Evolutionary conservation across 2,888 invertebrate species (phyloP).

Genomic region (Caenorhabditis panamensis): DNA sequence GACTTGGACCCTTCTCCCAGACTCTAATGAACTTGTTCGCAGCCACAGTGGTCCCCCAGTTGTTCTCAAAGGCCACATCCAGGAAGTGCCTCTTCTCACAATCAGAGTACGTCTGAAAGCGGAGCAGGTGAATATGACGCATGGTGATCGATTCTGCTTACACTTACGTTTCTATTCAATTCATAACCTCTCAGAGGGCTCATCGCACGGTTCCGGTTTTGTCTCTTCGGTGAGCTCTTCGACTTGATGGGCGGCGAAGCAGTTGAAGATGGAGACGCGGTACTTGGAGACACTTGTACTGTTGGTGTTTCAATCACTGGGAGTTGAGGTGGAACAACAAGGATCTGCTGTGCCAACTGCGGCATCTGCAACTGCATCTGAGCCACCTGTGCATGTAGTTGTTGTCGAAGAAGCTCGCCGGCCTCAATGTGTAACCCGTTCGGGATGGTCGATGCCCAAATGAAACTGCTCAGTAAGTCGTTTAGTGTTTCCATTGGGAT

Average conservation of each 20-base stretch:
- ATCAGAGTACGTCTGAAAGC: conserved; percentile 41
- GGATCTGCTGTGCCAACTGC: not conserved
- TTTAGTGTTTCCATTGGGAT: not conserved
- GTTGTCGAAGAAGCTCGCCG: too few species aligned
- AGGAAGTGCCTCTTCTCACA: conserved; percentile 50
- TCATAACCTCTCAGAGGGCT: not conserved
- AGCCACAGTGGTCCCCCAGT: conserved; percentile 47
- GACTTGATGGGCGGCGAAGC: not conserved
- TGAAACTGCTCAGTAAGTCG: not conserved
- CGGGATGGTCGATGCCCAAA: not conserved
- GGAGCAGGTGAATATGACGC: too few species aligned
- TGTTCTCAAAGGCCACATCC: conserved; percentile 49
- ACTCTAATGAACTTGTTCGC: conserved; percentile 42
- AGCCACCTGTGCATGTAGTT: too few species aligned
- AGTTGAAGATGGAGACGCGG: not conserved
- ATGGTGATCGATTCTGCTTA: too few species aligned
- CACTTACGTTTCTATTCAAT: conserved; percentile 4
- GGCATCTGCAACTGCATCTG: not conserved
- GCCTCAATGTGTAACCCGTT: not conserved
- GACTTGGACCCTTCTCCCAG: conserved; percentile 42
- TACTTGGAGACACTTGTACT: too few species aligned
- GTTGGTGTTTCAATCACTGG: too few species aligned
- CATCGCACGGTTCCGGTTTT: not conserved
- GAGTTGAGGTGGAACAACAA: not conserved
- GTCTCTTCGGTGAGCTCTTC: not conserved